phyloP scores from a whole-genome alignment of 2,888 invertebrate genomes.

The Mechanitis mazaeus region DNA sequence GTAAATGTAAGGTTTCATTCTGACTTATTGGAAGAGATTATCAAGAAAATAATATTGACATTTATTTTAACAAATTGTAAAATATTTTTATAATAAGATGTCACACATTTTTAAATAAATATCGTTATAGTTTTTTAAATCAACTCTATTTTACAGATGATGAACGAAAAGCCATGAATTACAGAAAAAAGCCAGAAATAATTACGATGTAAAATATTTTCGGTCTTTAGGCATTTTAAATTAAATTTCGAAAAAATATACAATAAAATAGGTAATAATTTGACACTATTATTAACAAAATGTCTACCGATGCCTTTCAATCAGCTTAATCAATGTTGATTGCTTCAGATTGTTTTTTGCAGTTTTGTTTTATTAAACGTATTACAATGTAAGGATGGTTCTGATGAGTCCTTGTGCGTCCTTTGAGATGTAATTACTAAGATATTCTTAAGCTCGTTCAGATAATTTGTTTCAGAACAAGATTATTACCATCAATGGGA shows the following conservation, averaged over 20 bases:
- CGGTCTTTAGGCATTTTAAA: constrained; percentile 15
- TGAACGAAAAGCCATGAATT: too few relatives aligned
- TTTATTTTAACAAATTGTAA: too few relatives aligned
- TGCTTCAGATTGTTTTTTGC: constrained; percentile 8
- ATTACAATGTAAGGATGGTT: constrained; percentile 11
- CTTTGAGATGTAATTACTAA: constrained; percentile 32
- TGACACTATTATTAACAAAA: constrained; percentile 20
- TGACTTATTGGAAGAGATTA: too few relatives aligned
- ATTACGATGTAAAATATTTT: constrained; percentile 7
- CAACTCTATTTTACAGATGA: too few relatives aligned
- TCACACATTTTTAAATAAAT: too few relatives aligned
- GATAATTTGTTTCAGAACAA: constrained; percentile 20
- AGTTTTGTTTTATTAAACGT: constrained; percentile 16
- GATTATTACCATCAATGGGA: too few relatives aligned
- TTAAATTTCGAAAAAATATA: constrained; percentile 5
- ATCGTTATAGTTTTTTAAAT: too few relatives aligned
- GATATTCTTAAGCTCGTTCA: constrained; percentile 28
- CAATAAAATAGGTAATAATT: constrained; percentile 13
- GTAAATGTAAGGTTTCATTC: too few relatives aligned
- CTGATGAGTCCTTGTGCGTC: constrained; percentile 26
- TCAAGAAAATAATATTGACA: too few relatives aligned
- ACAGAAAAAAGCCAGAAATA: neutral
- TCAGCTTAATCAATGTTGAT: constrained; percentile 18
- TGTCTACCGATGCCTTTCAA: constrained; percentile 17
- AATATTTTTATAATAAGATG: too few relatives aligned